These are phyloP conservation scores for Dromius quadrimaculatus DNA, from an alignment of 2,888 invertebrate species.

Conservation along the genomic window DNA sequence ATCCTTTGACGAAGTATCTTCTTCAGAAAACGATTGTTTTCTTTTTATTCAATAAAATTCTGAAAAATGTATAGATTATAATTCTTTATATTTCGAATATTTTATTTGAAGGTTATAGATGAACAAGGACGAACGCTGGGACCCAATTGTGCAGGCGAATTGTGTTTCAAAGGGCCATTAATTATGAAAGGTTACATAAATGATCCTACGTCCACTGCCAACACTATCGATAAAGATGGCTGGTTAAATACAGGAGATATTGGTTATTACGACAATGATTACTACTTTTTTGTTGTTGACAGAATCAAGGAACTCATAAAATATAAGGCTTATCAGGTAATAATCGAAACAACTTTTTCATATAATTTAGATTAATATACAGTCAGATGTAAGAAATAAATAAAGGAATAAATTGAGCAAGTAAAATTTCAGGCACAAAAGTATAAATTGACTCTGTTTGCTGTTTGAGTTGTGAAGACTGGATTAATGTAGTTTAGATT, in stretches of 20 bases:
- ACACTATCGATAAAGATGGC: slow-evolving; percentile 80
- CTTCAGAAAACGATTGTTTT: too few species aligned
- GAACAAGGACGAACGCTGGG: slow-evolving; percentile 75
- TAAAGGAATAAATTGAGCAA: too few species aligned
- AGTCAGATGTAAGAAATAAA: too few species aligned
- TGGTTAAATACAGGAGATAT: slow-evolving; percentile 88
- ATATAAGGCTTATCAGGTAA: slow-evolving; percentile 87
- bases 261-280: slow-evolving; percentile 84
- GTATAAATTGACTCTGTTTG: too few species aligned
- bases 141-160: slow-evolving; percentile 80
- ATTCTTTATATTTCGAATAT: too few species aligned
- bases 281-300: slow-evolving; percentile 87
- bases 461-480: too few species aligned
- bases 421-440: too few species aligned
- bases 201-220: slow-evolving; percentile 75
- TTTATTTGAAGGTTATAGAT: slow-evolving; percentile 67
- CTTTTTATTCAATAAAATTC: too few species aligned
- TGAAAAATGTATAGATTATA: too few species aligned
- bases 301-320: slow-evolving; percentile 93
- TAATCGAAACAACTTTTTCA: too few species aligned
- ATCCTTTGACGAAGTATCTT: neutral
- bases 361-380: too few species aligned
- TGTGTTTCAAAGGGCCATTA: slow-evolving; percentile 84
- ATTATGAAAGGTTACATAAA: slow-evolving; percentile 83
- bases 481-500: too few species aligned